Percentiles rank a stretch among this genome's conserved stretches.
phyloP scores from a whole-genome alignment of 23 tunicate genomes.

The Styela clava region DNA sequence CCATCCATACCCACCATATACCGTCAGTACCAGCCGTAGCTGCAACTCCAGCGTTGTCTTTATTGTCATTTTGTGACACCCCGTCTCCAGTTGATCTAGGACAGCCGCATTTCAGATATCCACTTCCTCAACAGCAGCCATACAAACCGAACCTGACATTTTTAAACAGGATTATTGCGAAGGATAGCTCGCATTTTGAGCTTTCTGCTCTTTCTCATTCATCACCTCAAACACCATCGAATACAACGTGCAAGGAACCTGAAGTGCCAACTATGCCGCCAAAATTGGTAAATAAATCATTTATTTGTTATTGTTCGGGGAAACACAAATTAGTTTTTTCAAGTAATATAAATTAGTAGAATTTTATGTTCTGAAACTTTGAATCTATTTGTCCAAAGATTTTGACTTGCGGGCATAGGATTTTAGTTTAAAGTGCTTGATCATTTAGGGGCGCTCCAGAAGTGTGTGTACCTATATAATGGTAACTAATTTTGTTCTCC shows the following conservation, averaged over 20 bases:
- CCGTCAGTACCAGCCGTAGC: constrained; percentile 29
- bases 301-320: background rate
- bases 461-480: too few relatives aligned
- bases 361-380: too few relatives aligned
- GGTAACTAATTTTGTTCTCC: too few relatives aligned
- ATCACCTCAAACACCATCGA: constrained; percentile 12
- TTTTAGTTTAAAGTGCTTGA: too few relatives aligned
- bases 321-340: background rate
- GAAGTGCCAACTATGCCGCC: background rate
- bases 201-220: constrained; percentile 17
- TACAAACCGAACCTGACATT: constrained; percentile 9
- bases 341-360: too few relatives aligned
- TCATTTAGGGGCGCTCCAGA: too few relatives aligned
- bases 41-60: constrained; percentile 3
- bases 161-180: background rate
- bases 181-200: constrained; percentile 12
- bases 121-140: constrained; percentile 38
- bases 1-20: constrained; percentile 16
- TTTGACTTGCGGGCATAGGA: too few relatives aligned
- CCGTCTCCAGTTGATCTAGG: constrained; percentile 14
- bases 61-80: constrained; percentile 26
- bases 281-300: background rate
- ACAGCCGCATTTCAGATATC: constrained; percentile 29
- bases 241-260: background rate
- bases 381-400: too few relatives aligned